Conservation (phyloP, 2,888 invertebrate species). For the Agrochola lychnidis region DNA sequence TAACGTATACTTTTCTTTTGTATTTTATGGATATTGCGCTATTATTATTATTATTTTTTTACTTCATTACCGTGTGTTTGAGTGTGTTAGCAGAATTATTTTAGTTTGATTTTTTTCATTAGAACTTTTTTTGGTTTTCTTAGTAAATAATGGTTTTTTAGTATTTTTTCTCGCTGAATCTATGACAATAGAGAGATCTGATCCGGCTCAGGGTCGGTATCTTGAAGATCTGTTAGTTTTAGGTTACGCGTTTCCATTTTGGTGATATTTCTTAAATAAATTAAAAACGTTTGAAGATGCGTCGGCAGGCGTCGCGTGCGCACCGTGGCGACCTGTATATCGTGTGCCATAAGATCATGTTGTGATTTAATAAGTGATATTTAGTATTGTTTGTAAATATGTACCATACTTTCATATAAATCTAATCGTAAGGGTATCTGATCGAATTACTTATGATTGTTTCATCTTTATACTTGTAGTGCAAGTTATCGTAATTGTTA, state of each 20-base stretch:
- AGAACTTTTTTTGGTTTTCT: conserved; percentile 86
- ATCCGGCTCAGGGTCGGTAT: conserved; percentile 78
- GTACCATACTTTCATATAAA: conserved; percentile 88
- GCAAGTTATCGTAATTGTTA: conserved; percentile 67
- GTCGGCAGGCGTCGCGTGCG: conserved; percentile 73
- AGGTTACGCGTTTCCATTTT: conserved; percentile 80
- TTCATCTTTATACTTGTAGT: conserved; percentile 73
- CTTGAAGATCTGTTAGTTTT: conserved; percentile 87
- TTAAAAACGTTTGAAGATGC: conserved; percentile 85
- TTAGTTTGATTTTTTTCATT: conserved; percentile 88
- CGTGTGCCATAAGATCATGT: conserved; percentile 90
- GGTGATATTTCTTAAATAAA: conserved; percentile 85
- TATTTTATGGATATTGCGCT: conserved; percentile 86
- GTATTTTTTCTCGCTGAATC: conserved; percentile 88
- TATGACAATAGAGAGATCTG: conserved; percentile 92
- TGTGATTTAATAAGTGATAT: conserved; percentile 90
- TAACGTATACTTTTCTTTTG: conserved; percentile 77
- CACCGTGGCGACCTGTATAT: conserved; percentile 83
- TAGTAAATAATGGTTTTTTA: conserved; percentile 90
- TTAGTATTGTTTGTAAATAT: conserved; percentile 90
- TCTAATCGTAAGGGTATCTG: conserved; percentile 83
- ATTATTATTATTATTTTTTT: conserved; percentile 86
- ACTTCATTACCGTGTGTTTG: conserved; percentile 89
- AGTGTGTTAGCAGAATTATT: conserved; percentile 90
- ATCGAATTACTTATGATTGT: conserved; percentile 77